These are phyloP conservation scores for Plectrocnemia conspersa DNA, from an alignment of 1,140 invertebrate genomes.

Conservation along the genomic window DNA sequence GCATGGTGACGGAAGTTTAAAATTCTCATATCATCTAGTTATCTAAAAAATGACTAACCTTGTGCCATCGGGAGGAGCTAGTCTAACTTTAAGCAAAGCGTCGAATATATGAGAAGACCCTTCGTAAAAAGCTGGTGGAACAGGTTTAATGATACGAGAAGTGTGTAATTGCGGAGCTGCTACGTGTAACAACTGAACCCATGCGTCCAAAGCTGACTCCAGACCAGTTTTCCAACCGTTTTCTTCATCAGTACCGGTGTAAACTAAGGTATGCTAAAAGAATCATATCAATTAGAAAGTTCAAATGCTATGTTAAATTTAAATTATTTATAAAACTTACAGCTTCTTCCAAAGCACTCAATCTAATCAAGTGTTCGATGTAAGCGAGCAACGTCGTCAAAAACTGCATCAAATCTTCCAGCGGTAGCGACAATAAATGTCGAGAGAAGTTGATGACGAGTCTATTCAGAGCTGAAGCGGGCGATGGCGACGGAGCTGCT, in stretches of 20 bases:
- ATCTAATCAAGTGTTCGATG: conserved; percentile 19
- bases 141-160: conserved; percentile 53
- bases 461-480: conserved; percentile 63
- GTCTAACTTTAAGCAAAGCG: conserved; percentile 74
- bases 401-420: conserved; percentile 42
- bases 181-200: conserved; percentile 65
- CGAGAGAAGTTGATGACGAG: conserved; percentile 61
- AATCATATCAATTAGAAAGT: background rate
- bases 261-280: conserved; percentile 7
- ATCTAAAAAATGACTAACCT: conserved; percentile 57
- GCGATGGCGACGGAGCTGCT: conserved; percentile 60
- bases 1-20: too few species aligned
- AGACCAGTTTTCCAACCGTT: conserved; percentile 72
- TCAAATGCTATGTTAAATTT: background rate
- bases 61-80: conserved; percentile 75
- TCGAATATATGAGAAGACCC: conserved; percentile 63
- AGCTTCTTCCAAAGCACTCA: conserved; percentile 27
- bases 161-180: conserved; percentile 49
- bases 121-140: conserved; percentile 49
- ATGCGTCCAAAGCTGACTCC: conserved; percentile 75
- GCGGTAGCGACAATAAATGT: conserved; percentile 48
- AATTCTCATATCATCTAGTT: background rate
- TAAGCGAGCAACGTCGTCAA: conserved; percentile 23
- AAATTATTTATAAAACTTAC: conserved; percentile 13
- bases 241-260: conserved; percentile 51